These are phyloP conservation scores for Enteromius mattozi DNA, from an alignment of 2,797 vertebrate species.

Conservation along the genomic window DNA sequence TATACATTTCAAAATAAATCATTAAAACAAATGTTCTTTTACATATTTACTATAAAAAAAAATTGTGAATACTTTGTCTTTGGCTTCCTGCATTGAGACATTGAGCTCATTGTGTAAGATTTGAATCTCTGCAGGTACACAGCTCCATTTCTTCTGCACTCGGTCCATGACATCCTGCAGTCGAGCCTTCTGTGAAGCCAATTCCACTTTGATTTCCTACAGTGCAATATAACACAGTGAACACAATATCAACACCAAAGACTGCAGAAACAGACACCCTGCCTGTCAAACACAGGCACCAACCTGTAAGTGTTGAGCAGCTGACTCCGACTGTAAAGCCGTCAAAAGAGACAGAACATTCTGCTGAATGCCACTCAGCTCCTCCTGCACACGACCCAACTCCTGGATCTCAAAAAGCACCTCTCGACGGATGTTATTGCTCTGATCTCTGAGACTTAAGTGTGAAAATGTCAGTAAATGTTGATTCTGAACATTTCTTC, in stretches of 20 bases:
- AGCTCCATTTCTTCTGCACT: conserved; percentile 74
- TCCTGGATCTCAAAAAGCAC: conserved; percentile 76
- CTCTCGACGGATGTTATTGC: conserved; percentile 69
- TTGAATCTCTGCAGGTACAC: conserved; percentile 82
- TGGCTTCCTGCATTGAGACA: conserved; percentile 76
- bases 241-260: conserved; percentile 9
- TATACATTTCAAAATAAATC: background rate
- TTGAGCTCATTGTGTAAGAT: conserved; percentile 77
- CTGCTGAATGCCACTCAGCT: conserved; percentile 74
- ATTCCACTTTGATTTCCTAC: conserved; percentile 80
- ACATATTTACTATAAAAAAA: background rate
- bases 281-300: conserved; percentile 50
- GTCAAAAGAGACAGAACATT: conserved; percentile 59
- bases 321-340: conserved; percentile 56
- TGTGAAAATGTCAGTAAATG: conserved; percentile 14
- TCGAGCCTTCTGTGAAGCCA: conserved; percentile 76
- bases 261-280: background rate
- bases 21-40: background rate
- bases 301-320: conserved; percentile 75
- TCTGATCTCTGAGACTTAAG: conserved; percentile 69
- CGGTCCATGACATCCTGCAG: conserved; percentile 78
- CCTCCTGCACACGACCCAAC: conserved; percentile 71
- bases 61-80: conserved; percentile 82
- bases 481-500: background rate
- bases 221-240: background rate